Evolutionary conservation across 2,113 vertebrate genomes (phyloP), one percentile per base, ranked within the genome.

Genomic region (Ptilorrhoa leucosticta): DNA sequence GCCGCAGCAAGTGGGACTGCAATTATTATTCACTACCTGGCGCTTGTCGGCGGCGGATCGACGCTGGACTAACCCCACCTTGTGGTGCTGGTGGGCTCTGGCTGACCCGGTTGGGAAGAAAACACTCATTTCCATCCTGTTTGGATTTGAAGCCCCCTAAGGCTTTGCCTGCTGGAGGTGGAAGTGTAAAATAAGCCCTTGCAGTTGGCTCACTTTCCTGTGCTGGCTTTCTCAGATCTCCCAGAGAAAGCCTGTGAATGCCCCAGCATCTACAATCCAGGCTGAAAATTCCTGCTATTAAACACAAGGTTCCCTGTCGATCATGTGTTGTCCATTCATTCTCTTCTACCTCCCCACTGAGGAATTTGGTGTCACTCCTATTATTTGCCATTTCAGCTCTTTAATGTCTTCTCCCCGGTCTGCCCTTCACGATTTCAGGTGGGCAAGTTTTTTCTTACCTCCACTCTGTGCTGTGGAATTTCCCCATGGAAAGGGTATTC

Each of bases 1-100:
- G 92, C 80, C 37, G 83, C 50, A 17, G 53, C 78, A 90, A 48
- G 89, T 3, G 93, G 80, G 48, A 15, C 72, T 9, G 76, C n/a
- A 10, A 42, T 94, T 87, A 8, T 40, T 10, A 47, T 64, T 89
- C 78, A 6, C 24, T 65, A 54, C 85, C 80, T 66, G 91, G 91
- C 15, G 21, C 42, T 27, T 5, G 95, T 12, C 9, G 7, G 69
- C 56, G 30, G 85, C 13, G 9, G 48, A 95, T 94, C 89, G 4
- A 13, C 3, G 96, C 96, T 95, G 90, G 94, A 95, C 94, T 96
- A 96, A 95, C 96, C 92, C 96, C 96, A 96, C 93, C 96, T 97
- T 58, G 90, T 93, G 94, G 94, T 94, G 83, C 21, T 23, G 86
- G 26, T 22, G 78, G 73, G 88, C 54, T 81, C 89, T 12, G 91